These are phyloP conservation scores for Embiotoca jacksoni DNA, from an alignment of 2,113 vertebrate genomes.

Conservation along the genomic window DNA sequence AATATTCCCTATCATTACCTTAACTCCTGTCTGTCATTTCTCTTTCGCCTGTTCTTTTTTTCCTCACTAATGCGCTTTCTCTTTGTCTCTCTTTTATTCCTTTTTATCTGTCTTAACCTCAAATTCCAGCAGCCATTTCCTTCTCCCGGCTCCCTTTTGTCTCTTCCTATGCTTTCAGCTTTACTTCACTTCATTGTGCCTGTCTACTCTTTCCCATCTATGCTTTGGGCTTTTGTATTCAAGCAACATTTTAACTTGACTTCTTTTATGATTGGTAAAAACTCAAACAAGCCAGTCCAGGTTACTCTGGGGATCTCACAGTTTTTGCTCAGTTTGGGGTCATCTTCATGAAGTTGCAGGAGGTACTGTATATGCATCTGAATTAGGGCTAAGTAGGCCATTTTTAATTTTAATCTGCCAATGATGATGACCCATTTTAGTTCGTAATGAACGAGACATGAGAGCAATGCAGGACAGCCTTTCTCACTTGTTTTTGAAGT, in stretches of 20 bases:
- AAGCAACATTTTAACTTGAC: slow-evolving; percentile 38
- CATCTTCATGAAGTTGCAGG: slow-evolving; percentile 31
- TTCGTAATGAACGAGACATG: slow-evolving; percentile 42
- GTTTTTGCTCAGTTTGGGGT: slow-evolving; percentile 29
- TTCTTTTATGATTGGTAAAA: slow-evolving; percentile 8
- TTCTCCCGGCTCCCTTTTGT: slow-evolving; percentile 35
- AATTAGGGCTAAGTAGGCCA: slow-evolving; percentile 62
- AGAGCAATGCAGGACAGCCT: slow-evolving; percentile 33
- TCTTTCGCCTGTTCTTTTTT: slow-evolving; percentile 39
- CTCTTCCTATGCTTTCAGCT: slow-evolving; percentile 48
- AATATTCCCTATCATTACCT: slow-evolving; percentile 57
- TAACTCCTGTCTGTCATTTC: slow-evolving; percentile 55
- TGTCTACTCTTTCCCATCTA: slow-evolving; percentile 28
- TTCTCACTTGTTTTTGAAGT: slow-evolving; percentile 30
- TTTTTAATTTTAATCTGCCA: slow-evolving; percentile 61
- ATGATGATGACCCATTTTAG: slow-evolving; percentile 63
- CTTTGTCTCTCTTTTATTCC: slow-evolving; percentile 53
- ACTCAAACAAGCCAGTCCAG: slow-evolving; percentile 31
- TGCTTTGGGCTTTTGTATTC: slow-evolving; percentile 40
- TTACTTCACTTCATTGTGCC: slow-evolving; percentile 41
- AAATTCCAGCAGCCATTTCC: slow-evolving; percentile 17
- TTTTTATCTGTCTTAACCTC: slow-evolving; percentile 60
- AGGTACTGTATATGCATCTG: slow-evolving; percentile 25
- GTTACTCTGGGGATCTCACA: slow-evolving; percentile 6
- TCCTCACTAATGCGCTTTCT: slow-evolving; percentile 44